Evolutionary conservation across 1,140 invertebrate genomes (phyloP).

Genomic region (Agrilus planipennis): DNA sequence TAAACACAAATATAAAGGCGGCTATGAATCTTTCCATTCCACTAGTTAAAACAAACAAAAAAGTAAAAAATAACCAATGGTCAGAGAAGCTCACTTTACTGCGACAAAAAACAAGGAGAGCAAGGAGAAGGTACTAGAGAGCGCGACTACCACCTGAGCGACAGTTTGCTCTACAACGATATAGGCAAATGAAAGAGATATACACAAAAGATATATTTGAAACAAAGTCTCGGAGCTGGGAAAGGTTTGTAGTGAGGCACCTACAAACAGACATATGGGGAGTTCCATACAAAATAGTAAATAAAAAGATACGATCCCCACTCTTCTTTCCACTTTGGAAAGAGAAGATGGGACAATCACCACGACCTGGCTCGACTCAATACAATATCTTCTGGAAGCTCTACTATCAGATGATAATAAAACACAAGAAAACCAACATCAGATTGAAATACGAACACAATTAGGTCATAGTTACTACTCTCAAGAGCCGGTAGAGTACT

Average conservation of each 20-base stretch:
- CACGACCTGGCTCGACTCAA: not conserved
- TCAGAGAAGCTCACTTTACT: not conserved
- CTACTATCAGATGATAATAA: not conserved
- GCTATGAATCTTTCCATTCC: constrained; percentile 1
- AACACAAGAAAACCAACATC: not conserved
- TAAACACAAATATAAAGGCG: not conserved
- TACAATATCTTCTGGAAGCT: not conserved
- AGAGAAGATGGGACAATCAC: not conserved
- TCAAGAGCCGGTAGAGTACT: not conserved
- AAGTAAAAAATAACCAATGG: not conserved
- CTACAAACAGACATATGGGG: constrained; percentile 1
- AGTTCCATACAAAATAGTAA: constrained; percentile 5
- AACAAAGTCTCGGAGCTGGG: not conserved
- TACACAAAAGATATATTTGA: not conserved
- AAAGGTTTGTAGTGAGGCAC: not conserved
- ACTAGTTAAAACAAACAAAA: no score
- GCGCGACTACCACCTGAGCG: not conserved
- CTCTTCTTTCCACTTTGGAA: not conserved
- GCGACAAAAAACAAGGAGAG: not conserved
- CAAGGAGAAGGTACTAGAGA: constrained; percentile 1
- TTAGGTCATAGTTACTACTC: not conserved
- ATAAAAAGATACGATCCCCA: not conserved
- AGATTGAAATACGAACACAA: not conserved
- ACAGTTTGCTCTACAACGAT: not conserved
- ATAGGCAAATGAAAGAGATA: constrained; percentile 1